phyloP scores from a whole-genome alignment of 1,140 invertebrate genomes.

The Limonius californicus region DNA sequence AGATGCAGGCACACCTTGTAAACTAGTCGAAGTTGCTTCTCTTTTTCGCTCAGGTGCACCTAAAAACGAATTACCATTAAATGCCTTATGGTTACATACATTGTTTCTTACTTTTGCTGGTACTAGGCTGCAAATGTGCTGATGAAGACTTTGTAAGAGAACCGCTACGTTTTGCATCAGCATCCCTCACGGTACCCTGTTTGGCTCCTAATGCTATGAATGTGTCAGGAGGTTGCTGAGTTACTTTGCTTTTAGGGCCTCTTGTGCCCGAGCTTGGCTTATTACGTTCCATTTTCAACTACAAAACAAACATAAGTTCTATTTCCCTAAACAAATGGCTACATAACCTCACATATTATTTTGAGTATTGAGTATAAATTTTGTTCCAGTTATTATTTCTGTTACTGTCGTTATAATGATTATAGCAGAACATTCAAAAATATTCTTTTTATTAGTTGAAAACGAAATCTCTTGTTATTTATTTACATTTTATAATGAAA shows the following conservation, averaged over 20 bases:
- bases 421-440: no score
- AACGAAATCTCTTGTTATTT: no score
- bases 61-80: slow-evolving; percentile 8
- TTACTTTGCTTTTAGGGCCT: slow-evolving; percentile 59
- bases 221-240: slow-evolving; percentile 59
- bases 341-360: no score
- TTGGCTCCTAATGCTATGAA: slow-evolving; percentile 59
- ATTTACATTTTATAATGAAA: no score
- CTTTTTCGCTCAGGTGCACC: slow-evolving; percentile 33
- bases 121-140: slow-evolving; percentile 47
- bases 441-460: no score
- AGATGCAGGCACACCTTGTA: slow-evolving; percentile 49
- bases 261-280: slow-evolving; percentile 50
- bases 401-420: no score
- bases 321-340: no score
- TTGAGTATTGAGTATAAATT: neutral
- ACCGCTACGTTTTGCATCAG: slow-evolving; percentile 53
- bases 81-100: no score
- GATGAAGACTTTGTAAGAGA: slow-evolving; percentile 52
- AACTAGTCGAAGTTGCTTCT: slow-evolving; percentile 37
- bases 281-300: slow-evolving; percentile 52
- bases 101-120: slow-evolving; percentile 35
- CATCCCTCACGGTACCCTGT: slow-evolving; percentile 47
- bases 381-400: no score
- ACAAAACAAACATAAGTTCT: neutral